Evolutionary conservation across 2,113 vertebrate genomes (phyloP), one percentile per base, ranked within the genome.

Genomic region (Oreochromis niloticus): DNA sequence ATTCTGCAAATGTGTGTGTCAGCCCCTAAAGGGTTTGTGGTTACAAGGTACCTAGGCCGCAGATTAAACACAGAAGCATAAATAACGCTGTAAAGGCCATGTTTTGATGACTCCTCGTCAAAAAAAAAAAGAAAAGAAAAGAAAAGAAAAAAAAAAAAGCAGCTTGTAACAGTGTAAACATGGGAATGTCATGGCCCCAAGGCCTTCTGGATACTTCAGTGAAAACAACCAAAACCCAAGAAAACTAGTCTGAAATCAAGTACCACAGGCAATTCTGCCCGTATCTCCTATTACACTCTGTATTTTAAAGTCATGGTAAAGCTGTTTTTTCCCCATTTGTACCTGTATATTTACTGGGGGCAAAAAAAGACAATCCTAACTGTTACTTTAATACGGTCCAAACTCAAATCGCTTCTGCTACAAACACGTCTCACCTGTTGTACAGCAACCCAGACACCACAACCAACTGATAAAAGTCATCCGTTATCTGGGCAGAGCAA

Each of bases 381-480:
- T 19, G 43, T 32, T 48, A 19, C 14, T 73, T 75, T 24, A 75
- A 48, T 57, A 32, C 14, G 27, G 24, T 89, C 52, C 32, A 48
- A 36, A 66, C 17, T 36, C 17, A 55, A 11, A 9, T 4, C 2
- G 5, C 19, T 61, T 6, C 59, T 43, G 63, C 6, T 27, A 30
- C 17, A 14, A 93, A 87, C 78, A 27, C 3, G 87, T 85, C 52
- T 75, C 63, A 85, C 88, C 63, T 19, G 84, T 87, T 88, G 4
- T 34, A 14, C 84, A 54, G 36, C 13, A 84, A 7, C 13, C 78
- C 34, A 48, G 8, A 81, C 43, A 57, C 14, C 68, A 78, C 59
- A 50, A 73, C 57, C 30, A 85, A 89, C 85, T 2, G 9, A 43
- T 50, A 83, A 3, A 57, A 24, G 16, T 48, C 19, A 6, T 9